Evolutionary conservation across 2,113 vertebrate genomes (phyloP), one percentile per base, ranked within the genome.

Genomic region (Enhydra lutris): DNA sequence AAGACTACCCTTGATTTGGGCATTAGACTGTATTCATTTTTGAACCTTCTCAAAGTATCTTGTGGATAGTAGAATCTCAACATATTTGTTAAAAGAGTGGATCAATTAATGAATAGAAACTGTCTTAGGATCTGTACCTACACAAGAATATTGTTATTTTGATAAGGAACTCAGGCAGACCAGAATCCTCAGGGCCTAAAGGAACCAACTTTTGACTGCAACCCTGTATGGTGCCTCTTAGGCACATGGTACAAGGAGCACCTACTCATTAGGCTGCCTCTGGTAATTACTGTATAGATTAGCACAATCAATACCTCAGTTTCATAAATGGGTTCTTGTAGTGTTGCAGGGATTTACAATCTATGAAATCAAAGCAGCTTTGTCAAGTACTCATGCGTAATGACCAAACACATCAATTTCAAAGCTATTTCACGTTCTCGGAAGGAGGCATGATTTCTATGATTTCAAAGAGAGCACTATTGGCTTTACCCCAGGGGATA

Each of bases 361-460:
- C 93, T 98, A 97, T 97, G 89, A 96, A 97, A 98, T 98, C 96
- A 98, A 98, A 98, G 55, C 71, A 87, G 47, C 89, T 97, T 97
- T 95, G 93, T 97, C 96, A 98, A 98, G 97, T 96, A 94, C 94
- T 97, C 36, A 1, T 97, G 86, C 14, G 94, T 97, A 98, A 94
- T 95, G 97, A 98, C 86, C 39, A 65, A 97, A 95, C 67, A 92
- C 96, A 96, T 96, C 89, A 6, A 0, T 97, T 97, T 98, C 92
- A 97, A 90, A 93, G 76, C 59, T 96, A 87, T 98, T 95, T 91
- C 74, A 97, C 95, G 96, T 95, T 79, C 71, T 90, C 47, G 0
- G 0, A 36, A 85, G 81, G 69, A 93, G 34, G 82, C 65, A 89
- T 5, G 14, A 95, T 96, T 96, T 92, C 79, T 86, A 84, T 98